Conservation (phyloP, 2,797 vertebrate species). For the Apodemus agrarius region DNA sequence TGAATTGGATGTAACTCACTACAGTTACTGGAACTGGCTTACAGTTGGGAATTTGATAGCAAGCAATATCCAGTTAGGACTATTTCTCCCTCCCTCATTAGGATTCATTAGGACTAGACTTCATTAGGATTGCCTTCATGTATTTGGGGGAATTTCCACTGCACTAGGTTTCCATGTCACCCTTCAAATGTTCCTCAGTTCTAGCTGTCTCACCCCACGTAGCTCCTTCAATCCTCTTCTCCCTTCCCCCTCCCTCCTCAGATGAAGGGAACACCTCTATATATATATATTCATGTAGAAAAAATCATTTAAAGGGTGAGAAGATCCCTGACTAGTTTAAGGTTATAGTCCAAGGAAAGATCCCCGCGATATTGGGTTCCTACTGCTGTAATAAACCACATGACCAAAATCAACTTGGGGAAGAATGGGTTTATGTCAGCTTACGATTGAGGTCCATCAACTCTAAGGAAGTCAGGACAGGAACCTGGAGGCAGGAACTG, state of each 20-base stretch:
- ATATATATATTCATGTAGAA: background rate
- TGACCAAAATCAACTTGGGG: background rate
- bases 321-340: background rate
- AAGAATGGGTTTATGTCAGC: background rate
- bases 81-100: background rate
- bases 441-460: background rate
- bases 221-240: background rate
- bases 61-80: background rate
- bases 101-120: too few species aligned
- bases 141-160: background rate
- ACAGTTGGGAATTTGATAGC: background rate
- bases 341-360: background rate
- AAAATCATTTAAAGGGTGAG: background rate
- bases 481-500: background rate
- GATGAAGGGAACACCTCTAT: background rate
- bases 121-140: background rate
- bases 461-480: background rate
- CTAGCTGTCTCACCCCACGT: background rate
- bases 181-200: background rate
- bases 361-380: background rate
- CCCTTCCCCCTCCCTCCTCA: too few species aligned
- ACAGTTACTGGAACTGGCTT: background rate
- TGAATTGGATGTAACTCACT: background rate
- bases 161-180: background rate
- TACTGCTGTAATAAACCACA: background rate